These are phyloP conservation scores for Yponomeuta malinellus DNA, from an alignment of 2,888 invertebrate species.

Conservation along the genomic window DNA sequence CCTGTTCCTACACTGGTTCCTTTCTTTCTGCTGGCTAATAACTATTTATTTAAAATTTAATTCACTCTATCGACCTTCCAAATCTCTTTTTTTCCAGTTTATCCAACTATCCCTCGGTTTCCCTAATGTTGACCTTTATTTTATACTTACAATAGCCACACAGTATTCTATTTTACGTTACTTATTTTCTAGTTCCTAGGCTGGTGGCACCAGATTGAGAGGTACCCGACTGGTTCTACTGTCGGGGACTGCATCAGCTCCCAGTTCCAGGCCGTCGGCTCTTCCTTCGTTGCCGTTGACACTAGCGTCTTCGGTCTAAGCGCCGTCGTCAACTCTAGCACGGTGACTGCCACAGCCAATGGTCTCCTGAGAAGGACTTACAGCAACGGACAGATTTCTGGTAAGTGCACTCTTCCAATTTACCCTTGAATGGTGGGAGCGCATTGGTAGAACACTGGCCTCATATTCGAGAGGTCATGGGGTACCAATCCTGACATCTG, in stretches of 20 bases:
- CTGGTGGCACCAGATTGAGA: conserved; percentile 62
- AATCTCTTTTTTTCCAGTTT: too few relatives aligned
- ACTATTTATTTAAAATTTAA: too few relatives aligned
- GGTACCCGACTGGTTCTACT: conserved; percentile 39
- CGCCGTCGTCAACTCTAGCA: conserved; percentile 32
- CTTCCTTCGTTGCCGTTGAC: conserved; percentile 37
- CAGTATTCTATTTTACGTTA: too few relatives aligned
- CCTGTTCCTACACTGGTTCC: too few relatives aligned
- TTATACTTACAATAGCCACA: too few relatives aligned
- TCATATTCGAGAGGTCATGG: too few relatives aligned
- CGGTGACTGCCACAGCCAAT: conserved; percentile 32
- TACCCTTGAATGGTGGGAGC: background rate
- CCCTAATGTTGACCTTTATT: too few relatives aligned
- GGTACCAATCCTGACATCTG: too few relatives aligned
- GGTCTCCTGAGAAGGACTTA: conserved; percentile 42
- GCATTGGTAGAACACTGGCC: too few relatives aligned
- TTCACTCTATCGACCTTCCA: too few relatives aligned
- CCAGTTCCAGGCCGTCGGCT: conserved; percentile 31
- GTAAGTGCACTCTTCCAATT: conserved; percentile 20
- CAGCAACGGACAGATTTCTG: conserved; percentile 27
- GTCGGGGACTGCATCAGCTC: conserved; percentile 49
- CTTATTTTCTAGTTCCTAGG: conserved; percentile 41
- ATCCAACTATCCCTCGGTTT: too few relatives aligned
- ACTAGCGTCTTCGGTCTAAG: conserved; percentile 36
- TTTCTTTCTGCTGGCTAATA: too few relatives aligned